Evolutionary conservation across 2,113 vertebrate genomes (phyloP).

Genomic region (Pygoscelis adeliae): DNA sequence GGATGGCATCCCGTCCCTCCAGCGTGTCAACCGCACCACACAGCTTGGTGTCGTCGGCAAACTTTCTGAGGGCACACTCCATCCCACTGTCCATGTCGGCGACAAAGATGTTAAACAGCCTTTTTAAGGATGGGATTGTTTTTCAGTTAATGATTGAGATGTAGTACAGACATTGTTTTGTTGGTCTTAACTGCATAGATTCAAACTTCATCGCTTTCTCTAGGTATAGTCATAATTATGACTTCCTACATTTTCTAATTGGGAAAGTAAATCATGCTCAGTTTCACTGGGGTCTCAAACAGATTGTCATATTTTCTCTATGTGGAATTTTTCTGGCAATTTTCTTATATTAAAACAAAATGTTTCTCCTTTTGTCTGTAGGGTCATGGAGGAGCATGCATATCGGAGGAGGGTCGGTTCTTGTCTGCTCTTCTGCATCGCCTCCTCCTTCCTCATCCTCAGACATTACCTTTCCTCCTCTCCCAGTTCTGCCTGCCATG

Average conservation of each 20-base stretch:
- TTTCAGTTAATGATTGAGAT: not conserved
- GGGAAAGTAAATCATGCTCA: not conserved
- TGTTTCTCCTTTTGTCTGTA: not conserved
- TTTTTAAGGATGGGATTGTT: not conserved
- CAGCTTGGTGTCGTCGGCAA: no score
- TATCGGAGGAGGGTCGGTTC: not conserved
- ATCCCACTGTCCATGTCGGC: no score
- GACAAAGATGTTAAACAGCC: not conserved
- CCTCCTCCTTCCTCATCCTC: not conserved
- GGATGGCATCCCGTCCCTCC: no score
- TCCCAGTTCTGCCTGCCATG: not conserved
- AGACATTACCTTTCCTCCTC: not conserved
- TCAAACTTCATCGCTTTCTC: not conserved
- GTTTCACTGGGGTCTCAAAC: not conserved
- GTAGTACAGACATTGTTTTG: not conserved
- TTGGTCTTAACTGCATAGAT: not conserved
- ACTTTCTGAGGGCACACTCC: no score
- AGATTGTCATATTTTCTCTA: not conserved
- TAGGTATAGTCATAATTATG: not conserved
- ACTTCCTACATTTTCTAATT: not conserved
- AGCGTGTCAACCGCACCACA: no score
- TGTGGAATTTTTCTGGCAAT: fast-evolving
- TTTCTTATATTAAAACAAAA: not conserved
- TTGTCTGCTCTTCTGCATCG: not conserved
- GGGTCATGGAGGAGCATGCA: fast-evolving